These are phyloP conservation scores for Latheticus oryzae DNA, from an alignment of 2,888 invertebrate genomes.

Conservation along the genomic window DNA sequence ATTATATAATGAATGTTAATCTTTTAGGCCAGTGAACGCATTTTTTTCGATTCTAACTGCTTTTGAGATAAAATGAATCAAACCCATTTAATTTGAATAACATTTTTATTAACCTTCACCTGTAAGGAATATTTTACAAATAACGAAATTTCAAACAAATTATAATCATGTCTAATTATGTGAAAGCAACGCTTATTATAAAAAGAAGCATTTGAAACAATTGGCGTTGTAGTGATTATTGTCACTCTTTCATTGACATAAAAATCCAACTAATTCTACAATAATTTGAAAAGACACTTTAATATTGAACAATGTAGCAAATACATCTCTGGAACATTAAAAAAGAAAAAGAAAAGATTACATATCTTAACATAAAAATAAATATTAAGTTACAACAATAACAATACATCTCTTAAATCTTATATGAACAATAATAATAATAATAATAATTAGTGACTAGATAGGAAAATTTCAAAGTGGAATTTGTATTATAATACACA, in stretches of 20 bases:
- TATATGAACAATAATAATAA: constrained; percentile 47
- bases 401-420: constrained; percentile 42
- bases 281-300: constrained; percentile 40
- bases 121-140: constrained; percentile 43
- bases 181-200: constrained; percentile 33
- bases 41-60: too few relatives aligned
- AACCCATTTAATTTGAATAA: too few relatives aligned
- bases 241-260: constrained; percentile 47
- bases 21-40: too few relatives aligned
- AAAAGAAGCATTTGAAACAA: constrained; percentile 39
- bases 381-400: constrained; percentile 50
- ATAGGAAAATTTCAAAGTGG: constrained; percentile 45
- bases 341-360: constrained; percentile 26
- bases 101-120: constrained; percentile 49
- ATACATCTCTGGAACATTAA: constrained; percentile 30
- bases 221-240: constrained; percentile 50
- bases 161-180: constrained; percentile 20
- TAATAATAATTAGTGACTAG: constrained; percentile 53
- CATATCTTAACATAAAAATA: constrained; percentile 43
- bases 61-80: too few relatives aligned
- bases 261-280: constrained; percentile 34
- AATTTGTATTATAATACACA: constrained; percentile 41
- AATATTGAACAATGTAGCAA: constrained; percentile 35
- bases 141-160: constrained; percentile 31
- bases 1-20: too few relatives aligned